A percentile compares a stretch with the other conserved stretches of the same genome.
These are phyloP conservation scores for Streptopelia turtur DNA, from an alignment of 2,797 vertebrate genomes.

Conservation along the genomic window DNA sequence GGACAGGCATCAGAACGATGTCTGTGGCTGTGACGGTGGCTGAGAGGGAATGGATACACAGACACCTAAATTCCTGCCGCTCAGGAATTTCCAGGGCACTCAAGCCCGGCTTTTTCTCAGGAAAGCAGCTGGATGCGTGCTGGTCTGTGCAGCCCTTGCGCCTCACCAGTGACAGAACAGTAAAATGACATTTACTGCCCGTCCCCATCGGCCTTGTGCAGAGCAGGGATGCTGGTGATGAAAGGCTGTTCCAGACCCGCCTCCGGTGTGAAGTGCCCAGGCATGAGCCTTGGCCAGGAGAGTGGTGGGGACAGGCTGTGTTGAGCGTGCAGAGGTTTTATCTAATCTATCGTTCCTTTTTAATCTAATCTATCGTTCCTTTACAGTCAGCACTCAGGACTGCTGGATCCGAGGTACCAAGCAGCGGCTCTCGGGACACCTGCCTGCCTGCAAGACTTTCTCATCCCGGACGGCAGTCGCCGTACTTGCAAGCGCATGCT, in stretches of 20 bases:
- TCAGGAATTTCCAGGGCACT: neutral
- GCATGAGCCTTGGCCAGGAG: neutral
- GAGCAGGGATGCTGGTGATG: neutral
- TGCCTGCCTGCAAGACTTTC: neutral
- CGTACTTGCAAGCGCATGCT: neutral
- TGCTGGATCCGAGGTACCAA: neutral
- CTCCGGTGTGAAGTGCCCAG: neutral
- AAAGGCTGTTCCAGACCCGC: neutral
- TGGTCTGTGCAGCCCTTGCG: fast-evolving
- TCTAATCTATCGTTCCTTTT: neutral
- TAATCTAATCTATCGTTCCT: neutral
- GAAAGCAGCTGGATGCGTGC: neutral
- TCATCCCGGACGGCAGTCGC: neutral
- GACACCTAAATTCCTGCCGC: fast-evolving
- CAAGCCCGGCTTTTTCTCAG: neutral
- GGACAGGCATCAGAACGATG: neutral
- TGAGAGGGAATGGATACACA: neutral
- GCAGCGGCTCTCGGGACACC: neutral
- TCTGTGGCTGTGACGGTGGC: fast-evolving
- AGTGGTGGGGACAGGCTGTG: neutral
- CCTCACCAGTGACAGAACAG: neutral
- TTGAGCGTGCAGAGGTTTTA: fast-evolving
- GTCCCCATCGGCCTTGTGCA: neutral
- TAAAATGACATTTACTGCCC: neutral
- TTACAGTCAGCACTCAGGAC: neutral